Percentiles rank a stretch among this genome's conserved stretches.
Conservation (phyloP, 2,888 invertebrate species). For the Tortrix viridana region DNA sequence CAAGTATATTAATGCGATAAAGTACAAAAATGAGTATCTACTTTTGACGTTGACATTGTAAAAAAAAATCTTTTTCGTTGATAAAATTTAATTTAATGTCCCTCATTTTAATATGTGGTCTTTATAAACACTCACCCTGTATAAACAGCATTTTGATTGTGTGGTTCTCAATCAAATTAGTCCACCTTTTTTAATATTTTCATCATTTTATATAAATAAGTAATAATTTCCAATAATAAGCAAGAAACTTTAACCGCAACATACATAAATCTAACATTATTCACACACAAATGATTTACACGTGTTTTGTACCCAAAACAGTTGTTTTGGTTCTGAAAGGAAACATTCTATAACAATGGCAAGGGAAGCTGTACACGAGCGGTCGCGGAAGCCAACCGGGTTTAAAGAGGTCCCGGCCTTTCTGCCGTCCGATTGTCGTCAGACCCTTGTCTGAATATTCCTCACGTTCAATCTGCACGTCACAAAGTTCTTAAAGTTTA, state of each 20-base stretch:
- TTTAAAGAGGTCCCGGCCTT: conserved; percentile 36
- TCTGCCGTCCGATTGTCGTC: conserved; percentile 25
- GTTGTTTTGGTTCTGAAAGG: conserved; percentile 23
- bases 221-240: too few species aligned
- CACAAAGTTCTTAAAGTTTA: background rate
- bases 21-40: too few species aligned
- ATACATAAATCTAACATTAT: conserved; percentile 6
- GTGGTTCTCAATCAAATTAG: too few species aligned
- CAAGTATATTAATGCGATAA: too few species aligned
- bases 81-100: too few species aligned
- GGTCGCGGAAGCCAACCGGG: conserved; percentile 32
- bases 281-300: conserved; percentile 14
- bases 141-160: too few species aligned
- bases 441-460: conserved; percentile 20
- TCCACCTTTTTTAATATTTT: too few species aligned
- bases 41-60: too few species aligned
- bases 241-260: conserved; percentile 7
- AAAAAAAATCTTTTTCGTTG: too few species aligned
- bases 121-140: too few species aligned
- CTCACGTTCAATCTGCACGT: conserved; percentile 2
- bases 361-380: conserved; percentile 25
- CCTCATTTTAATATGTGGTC: too few species aligned
- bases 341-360: conserved; percentile 33
- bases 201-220: too few species aligned
- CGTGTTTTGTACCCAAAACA: conserved; percentile 7